A percentile compares a stretch with the other conserved stretches of the same genome.
phyloP scores from a whole-genome alignment of 1,140 invertebrate species.

The Platyura marginata region DNA sequence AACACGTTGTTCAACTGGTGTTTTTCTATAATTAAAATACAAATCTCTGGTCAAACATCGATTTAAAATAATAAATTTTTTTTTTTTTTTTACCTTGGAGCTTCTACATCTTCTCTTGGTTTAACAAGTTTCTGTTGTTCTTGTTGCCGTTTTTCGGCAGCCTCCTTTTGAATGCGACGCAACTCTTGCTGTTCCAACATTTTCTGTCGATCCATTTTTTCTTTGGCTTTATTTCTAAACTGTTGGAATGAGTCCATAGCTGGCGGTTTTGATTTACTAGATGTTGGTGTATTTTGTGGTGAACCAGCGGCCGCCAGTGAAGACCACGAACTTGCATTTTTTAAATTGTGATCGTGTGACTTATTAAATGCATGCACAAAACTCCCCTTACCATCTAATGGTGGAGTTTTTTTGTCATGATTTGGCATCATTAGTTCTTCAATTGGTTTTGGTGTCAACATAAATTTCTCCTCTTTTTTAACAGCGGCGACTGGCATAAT shows the following conservation, averaged over 20 bases:
- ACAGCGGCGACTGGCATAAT: conserved; percentile 28
- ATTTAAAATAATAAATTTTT: background rate
- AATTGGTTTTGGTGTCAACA: conserved; percentile 30
- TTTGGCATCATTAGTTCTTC: conserved; percentile 37
- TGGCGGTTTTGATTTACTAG: conserved; percentile 38
- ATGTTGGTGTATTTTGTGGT: conserved; percentile 39
- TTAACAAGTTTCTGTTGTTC: conserved; percentile 36
- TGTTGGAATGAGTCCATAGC: conserved; percentile 55
- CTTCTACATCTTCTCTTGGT: conserved; percentile 52
- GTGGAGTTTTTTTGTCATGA: conserved; percentile 24
- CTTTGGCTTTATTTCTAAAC: conserved; percentile 89
- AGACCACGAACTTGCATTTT: conserved; percentile 85
- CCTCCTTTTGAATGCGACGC: conserved; percentile 58
- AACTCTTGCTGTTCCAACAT: conserved; percentile 69
- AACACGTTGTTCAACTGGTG: conserved; percentile 17
- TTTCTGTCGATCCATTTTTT: conserved; percentile 80
- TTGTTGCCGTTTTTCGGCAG: conserved; percentile 41
- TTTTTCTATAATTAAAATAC: conserved; percentile 26
- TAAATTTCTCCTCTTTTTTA: conserved; percentile 28
- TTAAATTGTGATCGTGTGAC: conserved; percentile 54
- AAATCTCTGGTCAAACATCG: background rate
- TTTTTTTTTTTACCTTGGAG: conserved; percentile 31
- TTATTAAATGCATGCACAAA: conserved; percentile 45
- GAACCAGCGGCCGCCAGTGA: conserved; percentile 67
- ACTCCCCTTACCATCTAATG: conserved; percentile 19